These are phyloP conservation scores for Pseudochromis fuscus DNA, from an alignment of 2,797 vertebrate species.

Conservation along the genomic window DNA sequence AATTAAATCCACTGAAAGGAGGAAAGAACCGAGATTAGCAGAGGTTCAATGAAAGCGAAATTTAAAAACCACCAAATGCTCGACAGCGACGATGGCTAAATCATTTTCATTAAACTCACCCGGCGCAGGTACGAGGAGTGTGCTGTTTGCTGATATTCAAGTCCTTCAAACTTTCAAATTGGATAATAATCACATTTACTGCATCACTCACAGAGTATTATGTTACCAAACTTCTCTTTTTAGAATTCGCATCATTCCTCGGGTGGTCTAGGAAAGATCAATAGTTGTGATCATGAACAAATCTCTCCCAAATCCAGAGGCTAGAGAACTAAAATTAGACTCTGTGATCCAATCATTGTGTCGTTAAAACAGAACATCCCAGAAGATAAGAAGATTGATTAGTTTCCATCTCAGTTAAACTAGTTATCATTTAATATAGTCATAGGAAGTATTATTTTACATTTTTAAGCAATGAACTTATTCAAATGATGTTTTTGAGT, in stretches of 20 bases:
- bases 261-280: conserved; percentile 7
- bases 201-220: not conserved
- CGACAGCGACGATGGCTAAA: not conserved
- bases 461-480: not conserved
- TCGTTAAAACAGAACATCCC: conserved; percentile 6
- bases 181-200: not conserved
- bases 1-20: not conserved
- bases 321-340: conserved; percentile 37
- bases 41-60: conserved; percentile 6
- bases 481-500: not conserved
- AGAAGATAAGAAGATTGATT: not conserved
- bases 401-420: not conserved
- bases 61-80: conserved; percentile 7
- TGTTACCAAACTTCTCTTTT: conserved; percentile 14
- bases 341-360: conserved; percentile 29
- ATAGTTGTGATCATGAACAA: conserved; percentile 46
- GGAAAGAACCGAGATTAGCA: conserved; percentile 1
- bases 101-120: not conserved
- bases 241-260: conserved; percentile 6
- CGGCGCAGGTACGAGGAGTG: no score
- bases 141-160: not conserved
- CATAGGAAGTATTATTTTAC: not conserved
- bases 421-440: not conserved
- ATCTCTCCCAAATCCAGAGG: conserved; percentile 33
- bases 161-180: conserved; percentile 15